These are phyloP conservation scores for Myripristis jacobus DNA, from an alignment of 2,797 vertebrate genomes.

Conservation along the genomic window DNA sequence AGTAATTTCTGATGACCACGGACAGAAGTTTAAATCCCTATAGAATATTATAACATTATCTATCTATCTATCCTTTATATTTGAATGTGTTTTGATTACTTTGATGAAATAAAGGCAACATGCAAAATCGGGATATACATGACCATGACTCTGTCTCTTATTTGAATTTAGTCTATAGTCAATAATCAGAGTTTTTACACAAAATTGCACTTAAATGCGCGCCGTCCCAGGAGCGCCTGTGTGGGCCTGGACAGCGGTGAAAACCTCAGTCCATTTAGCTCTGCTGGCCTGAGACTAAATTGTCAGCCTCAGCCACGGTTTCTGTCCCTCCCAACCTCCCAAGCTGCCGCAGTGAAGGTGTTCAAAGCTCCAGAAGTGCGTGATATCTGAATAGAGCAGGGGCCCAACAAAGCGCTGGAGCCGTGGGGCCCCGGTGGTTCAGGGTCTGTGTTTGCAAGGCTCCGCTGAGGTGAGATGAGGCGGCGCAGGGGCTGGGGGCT, in stretches of 20 bases:
- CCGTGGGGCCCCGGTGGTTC: conserved; percentile 51
- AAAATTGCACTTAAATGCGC: conserved; percentile 37
- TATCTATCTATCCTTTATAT: no score
- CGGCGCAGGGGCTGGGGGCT: conserved; percentile 60
- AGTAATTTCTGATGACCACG: no score
- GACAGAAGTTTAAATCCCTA: no score
- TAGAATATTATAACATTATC: no score
- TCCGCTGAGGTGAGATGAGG: conserved; percentile 76
- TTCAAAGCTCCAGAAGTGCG: conserved; percentile 68
- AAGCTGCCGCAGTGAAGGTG: conserved; percentile 49
- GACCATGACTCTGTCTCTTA: neutral
- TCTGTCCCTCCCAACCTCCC: conserved; percentile 63
- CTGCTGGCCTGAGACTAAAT: conserved; percentile 62
- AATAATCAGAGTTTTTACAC: conserved; percentile 21
- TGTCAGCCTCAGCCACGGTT: conserved; percentile 44
- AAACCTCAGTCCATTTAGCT: conserved; percentile 59
- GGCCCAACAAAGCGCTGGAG: conserved; percentile 71
- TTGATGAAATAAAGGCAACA: no score
- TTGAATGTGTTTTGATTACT: no score
- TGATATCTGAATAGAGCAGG: conserved; percentile 70
- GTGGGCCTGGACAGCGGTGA: conserved; percentile 54
- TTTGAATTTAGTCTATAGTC: conserved; percentile 27
- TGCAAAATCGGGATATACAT: no score
- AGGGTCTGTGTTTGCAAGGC: conserved; percentile 75
- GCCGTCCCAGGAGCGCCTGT: conserved; percentile 42